A percentile compares a stretch with the other conserved stretches of the same genome.
phyloP scores from a whole-genome alignment of 1,140 invertebrate species.

The Paralvinella palmiformis region DNA sequence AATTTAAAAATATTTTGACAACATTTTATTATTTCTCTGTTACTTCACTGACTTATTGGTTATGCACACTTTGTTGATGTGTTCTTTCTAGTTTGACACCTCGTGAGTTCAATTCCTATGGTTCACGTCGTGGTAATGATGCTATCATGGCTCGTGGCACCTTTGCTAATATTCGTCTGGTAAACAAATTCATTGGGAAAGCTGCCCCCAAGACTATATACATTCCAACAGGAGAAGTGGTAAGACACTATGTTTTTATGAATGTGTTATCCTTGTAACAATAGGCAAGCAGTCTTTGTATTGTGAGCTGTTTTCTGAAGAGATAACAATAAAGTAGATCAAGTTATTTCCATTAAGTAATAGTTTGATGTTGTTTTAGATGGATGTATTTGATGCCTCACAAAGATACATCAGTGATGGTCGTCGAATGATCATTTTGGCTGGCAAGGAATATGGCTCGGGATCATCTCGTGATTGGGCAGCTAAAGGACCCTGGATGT shows the following conservation, averaged over 20 bases:
- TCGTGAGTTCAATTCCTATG: conserved; percentile 96
- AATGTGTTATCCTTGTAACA: background rate
- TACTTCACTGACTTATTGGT: background rate
- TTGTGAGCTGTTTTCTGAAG: background rate
- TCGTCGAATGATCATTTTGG: conserved; percentile 74
- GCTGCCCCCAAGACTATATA: conserved; percentile 84
- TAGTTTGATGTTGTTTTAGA: conserved; percentile 40
- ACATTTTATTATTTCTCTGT: background rate
- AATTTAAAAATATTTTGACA: too few relatives aligned
- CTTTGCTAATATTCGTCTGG: conserved; percentile 94
- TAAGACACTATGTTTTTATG: conserved; percentile 34
- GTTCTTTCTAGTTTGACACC: conserved; percentile 61
- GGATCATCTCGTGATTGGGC: conserved; percentile 95
- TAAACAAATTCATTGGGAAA: conserved; percentile 83
- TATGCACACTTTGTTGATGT: background rate
- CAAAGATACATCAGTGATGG: conserved; percentile 69
- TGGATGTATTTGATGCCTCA: conserved; percentile 96
- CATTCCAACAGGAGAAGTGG: conserved; percentile 78
- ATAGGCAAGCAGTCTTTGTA: too few relatives aligned
- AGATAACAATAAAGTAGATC: background rate
- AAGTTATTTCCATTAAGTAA: conserved; percentile 7
- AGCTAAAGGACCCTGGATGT: conserved; percentile 90
- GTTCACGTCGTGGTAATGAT: conserved; percentile 91
- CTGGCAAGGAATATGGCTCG: conserved; percentile 96
- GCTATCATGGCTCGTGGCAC: conserved; percentile 94